phyloP scores from a whole-genome alignment of 2,888 invertebrate species.

The Chamaedrilus cognettii region DNA sequence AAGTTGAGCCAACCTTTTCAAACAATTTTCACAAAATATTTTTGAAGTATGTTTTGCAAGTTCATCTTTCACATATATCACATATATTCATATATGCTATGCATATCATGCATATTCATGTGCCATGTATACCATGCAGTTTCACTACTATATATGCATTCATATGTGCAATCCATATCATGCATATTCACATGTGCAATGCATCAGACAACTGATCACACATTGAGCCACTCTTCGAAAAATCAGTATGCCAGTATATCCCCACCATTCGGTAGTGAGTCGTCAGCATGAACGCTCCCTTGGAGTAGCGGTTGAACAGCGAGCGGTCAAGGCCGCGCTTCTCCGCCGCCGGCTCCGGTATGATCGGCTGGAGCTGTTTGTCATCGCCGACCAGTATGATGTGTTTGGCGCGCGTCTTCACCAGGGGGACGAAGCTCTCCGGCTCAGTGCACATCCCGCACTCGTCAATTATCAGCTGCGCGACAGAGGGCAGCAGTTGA shows the following conservation, averaged over 20 bases:
- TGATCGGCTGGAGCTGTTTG: slow-evolving; percentile 51
- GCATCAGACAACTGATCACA: no score
- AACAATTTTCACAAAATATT: no score
- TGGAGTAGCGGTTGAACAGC: slow-evolving; percentile 43
- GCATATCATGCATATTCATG: no score
- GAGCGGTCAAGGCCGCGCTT: slow-evolving; percentile 43
- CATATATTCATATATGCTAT: no score
- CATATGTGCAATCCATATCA: no score
- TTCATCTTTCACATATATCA: no score
- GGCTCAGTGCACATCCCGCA: slow-evolving; percentile 50
- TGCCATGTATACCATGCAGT: no score
- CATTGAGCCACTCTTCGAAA: no score
- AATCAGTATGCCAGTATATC: no score
- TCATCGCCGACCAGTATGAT: slow-evolving; percentile 52
- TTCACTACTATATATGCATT: background rate
- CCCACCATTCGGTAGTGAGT: slow-evolving; percentile 49
- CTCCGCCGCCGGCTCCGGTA: slow-evolving; percentile 41
- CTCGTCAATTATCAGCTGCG: slow-evolving; percentile 54
- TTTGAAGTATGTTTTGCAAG: no score
- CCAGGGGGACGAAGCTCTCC: slow-evolving; percentile 54
- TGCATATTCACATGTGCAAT: no score
- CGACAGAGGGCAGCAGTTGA: background rate
- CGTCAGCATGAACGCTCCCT: slow-evolving; percentile 38
- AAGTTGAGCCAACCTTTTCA: no score
- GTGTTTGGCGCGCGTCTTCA: slow-evolving; percentile 23